phyloP scores from a whole-genome alignment of 2,888 invertebrate genomes.

The Anthoptus insignis region DNA sequence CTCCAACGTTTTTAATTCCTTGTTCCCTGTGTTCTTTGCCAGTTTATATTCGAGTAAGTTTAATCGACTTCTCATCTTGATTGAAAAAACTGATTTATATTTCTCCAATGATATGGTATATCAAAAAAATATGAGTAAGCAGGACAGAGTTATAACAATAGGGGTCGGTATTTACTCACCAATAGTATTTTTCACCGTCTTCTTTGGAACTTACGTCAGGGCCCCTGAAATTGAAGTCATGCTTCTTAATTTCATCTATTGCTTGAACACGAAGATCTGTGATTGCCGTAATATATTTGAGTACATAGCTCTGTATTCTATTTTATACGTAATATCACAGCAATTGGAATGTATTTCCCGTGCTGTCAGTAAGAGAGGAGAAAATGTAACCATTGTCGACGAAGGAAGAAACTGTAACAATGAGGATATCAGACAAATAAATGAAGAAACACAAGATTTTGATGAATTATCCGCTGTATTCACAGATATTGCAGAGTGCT shows the following conservation, averaged over 20 bases:
- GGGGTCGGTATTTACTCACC: not conserved
- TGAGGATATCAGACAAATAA: not conserved
- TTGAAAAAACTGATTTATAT: constrained; percentile 19
- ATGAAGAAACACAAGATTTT: constrained; percentile 5
- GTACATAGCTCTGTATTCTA: constrained; percentile 17
- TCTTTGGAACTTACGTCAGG: not conserved
- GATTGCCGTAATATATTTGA: constrained; percentile 19
- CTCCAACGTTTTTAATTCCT: constrained; percentile 9
- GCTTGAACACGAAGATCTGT: not conserved
- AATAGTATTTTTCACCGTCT: not conserved
- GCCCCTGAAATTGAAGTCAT: not conserved
- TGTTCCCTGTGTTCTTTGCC: constrained; percentile 8
- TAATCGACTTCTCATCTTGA: not conserved
- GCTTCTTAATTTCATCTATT: not conserved
- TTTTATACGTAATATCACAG: constrained; percentile 28
- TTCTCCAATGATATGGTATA: constrained; percentile 20
- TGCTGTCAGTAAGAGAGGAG: constrained; percentile 9
- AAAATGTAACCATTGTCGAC: not conserved
- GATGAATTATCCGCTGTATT: constrained; percentile 25
- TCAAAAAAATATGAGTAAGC: constrained; percentile 12
- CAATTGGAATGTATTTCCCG: constrained; percentile 32
- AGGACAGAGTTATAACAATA: constrained; percentile 9
- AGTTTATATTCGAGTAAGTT: constrained; percentile 7
- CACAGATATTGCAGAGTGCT: constrained; percentile 21
- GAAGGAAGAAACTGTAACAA: not conserved